Base-by-base conservation (phyloP, 2,113 vertebrate genomes). In the Acanthisitta chloris region DNA sequence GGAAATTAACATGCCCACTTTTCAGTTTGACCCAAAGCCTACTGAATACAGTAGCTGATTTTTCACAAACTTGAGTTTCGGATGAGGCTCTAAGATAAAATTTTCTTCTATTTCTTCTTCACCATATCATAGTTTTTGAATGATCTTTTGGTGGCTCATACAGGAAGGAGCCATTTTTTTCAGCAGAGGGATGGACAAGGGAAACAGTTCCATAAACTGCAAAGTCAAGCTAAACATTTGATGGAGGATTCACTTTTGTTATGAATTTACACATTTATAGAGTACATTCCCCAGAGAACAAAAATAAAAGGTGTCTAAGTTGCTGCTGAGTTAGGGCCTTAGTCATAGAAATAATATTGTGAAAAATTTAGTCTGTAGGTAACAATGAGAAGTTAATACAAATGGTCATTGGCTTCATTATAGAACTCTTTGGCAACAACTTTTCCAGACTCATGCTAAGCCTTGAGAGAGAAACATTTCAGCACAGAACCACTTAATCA, bases 401-500 rank as follows among this genome's bases (percentile, higher is more conserved):
- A 94, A 96, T 88, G 91, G 84, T 76, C 95, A 92, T 82, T 96
- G 94, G 94, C 92, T 97, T 96, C 52, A 31, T 97, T 97, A 96
- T 64, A 88, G 78, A 74, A 93, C 92, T 93, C 90, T 90, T 87
- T 90, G 95, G 97, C 96, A 97, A 92, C 17, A 87, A 90, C 95
- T 97, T 97, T 94, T 97, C 96, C 96, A 97, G 96, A 97, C 95
- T 96, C 93, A 91, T 13, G 91, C 77, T 96, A 97, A 97, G 92
- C 52, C 93, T 94, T 84, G 42, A 90, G 92, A 97, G 90, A 96
- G 72, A 96, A 95, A 78, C 0, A 1, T 94, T 90, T 94, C 81
- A 92, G 58, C 82, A 79, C 87, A 96, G 83, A 96, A 95, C 93
- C 94, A 97, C 97, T 97, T 97, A 93, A 98, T 98, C 97, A 98